Conservation (phyloP, 2,797 vertebrate species). For the Parotocinclus haroldoi region DNA sequence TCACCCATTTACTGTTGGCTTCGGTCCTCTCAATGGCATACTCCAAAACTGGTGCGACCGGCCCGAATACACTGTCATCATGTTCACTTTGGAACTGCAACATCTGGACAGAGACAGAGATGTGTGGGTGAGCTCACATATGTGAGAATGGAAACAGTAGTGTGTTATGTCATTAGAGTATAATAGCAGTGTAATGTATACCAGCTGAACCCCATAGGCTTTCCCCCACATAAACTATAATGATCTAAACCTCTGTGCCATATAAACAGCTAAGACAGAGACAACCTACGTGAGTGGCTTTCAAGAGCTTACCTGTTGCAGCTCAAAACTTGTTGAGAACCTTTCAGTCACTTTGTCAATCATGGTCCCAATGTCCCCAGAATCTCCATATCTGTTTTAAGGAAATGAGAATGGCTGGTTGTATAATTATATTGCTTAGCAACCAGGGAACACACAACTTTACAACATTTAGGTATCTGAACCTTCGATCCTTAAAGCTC, state of each 20-base stretch:
- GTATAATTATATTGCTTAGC: constrained; percentile 22
- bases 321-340: constrained; percentile 79
- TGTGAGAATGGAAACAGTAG: constrained; percentile 1
- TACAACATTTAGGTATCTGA: constrained; percentile 2
- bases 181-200: too few species aligned
- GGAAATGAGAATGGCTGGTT: constrained; percentile 24
- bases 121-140: constrained; percentile 13
- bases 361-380: constrained; percentile 69
- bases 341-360: constrained; percentile 71
- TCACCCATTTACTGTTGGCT: constrained; percentile 88
- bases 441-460: constrained; percentile 21
- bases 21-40: constrained; percentile 81
- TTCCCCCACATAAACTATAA: too few species aligned
- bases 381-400: constrained; percentile 61
- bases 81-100: constrained; percentile 66
- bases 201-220: too few species aligned
- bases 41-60: constrained; percentile 61
- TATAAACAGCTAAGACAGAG: neutral
- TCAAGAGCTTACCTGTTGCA: constrained; percentile 76
- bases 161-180: neutral
- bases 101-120: constrained; percentile 64
- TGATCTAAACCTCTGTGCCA: too few species aligned
- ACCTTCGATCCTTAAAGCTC: constrained; percentile 30
- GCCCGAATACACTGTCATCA: constrained; percentile 52
- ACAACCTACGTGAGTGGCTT: neutral